These are phyloP conservation scores for Sylvicola cinctus DNA, from an alignment of 2,888 invertebrate species.

Conservation along the genomic window DNA sequence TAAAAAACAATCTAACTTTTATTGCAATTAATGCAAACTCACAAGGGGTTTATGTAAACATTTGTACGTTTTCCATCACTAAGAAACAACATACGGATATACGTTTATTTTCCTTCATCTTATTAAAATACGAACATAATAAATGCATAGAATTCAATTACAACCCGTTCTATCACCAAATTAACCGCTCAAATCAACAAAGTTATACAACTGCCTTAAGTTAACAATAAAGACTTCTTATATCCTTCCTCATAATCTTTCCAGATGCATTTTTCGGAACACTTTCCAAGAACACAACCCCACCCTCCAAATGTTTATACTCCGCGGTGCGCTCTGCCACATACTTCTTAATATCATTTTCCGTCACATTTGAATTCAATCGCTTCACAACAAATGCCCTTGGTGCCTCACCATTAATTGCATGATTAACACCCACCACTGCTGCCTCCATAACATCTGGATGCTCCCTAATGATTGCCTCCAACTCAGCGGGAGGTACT, in stretches of 20 bases:
- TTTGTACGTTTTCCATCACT: too few species aligned
- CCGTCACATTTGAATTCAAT: slow-evolving; percentile 18
- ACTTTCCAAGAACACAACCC: slow-evolving; percentile 39
- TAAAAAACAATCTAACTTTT: too few species aligned
- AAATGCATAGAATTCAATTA: too few species aligned
- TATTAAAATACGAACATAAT: too few species aligned
- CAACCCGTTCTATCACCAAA: too few species aligned
- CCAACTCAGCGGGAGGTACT: slow-evolving; percentile 57
- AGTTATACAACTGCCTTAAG: not conserved
- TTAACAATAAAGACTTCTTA: slow-evolving; percentile 23
- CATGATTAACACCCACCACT: slow-evolving; percentile 48
- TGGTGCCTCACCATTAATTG: slow-evolving; percentile 42
- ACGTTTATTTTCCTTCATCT: too few species aligned
- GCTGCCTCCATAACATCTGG: slow-evolving; percentile 47
- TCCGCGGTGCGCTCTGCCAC: slow-evolving; percentile 45
- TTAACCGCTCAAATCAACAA: too few species aligned
- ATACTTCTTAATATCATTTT: slow-evolving; percentile 31
- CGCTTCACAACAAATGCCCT: slow-evolving; percentile 43
- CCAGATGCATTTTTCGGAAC: slow-evolving; percentile 62
- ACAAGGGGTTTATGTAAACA: too few species aligned
- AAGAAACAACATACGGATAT: too few species aligned
- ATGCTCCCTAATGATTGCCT: slow-evolving; percentile 42
- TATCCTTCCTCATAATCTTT: slow-evolving; percentile 46
- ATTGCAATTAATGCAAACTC: too few species aligned
- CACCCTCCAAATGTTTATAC: slow-evolving; percentile 50